A percentile compares a stretch with the other conserved stretches of the same genome.
These are phyloP conservation scores for Drosophila kanapiae DNA, from an alignment of 1,140 invertebrate species.

Conservation along the genomic window DNA sequence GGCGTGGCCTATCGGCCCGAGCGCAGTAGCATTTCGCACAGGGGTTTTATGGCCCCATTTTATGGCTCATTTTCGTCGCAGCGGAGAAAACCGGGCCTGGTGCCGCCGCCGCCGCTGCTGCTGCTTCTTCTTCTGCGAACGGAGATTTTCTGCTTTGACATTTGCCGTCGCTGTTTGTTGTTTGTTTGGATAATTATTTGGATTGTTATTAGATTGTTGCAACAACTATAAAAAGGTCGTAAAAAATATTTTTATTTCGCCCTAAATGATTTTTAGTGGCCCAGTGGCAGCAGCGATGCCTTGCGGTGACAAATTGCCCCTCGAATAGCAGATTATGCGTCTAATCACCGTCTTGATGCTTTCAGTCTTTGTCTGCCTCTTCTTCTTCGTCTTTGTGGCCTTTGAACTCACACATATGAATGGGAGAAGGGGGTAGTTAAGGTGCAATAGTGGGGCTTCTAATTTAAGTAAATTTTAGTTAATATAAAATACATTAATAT, in stretches of 20 bases:
- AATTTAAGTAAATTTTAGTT: background rate
- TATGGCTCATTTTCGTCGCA: constrained; percentile 79
- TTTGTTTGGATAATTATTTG: constrained; percentile 84
- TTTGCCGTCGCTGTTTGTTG: constrained; percentile 73
- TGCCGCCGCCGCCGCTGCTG: background rate
- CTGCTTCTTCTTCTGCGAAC: constrained; percentile 28
- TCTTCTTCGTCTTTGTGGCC: background rate
- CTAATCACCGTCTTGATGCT: constrained; percentile 70
- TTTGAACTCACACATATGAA: constrained; percentile 8
- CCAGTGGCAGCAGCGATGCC: constrained; percentile 57
- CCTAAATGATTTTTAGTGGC: constrained; percentile 83
- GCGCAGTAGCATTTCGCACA: constrained; percentile 68
- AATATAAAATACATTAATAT: no score
- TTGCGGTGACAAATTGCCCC: constrained; percentile 78
- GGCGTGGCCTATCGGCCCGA: constrained; percentile 71
- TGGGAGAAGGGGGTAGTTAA: no score
- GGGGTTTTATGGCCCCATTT: constrained; percentile 76
- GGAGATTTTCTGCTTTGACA: constrained; percentile 45
- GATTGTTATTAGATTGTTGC: constrained; percentile 85
- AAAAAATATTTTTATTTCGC: constrained; percentile 84
- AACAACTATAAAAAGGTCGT: constrained; percentile 84
- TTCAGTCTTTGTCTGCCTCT: constrained; percentile 10
- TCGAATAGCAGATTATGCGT: constrained; percentile 62
- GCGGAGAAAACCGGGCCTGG: constrained; percentile 41
- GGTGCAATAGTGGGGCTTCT: background rate